Conservation (phyloP, 2,888 invertebrate genomes). For the Mongoloraphidia duomilia region DNA sequence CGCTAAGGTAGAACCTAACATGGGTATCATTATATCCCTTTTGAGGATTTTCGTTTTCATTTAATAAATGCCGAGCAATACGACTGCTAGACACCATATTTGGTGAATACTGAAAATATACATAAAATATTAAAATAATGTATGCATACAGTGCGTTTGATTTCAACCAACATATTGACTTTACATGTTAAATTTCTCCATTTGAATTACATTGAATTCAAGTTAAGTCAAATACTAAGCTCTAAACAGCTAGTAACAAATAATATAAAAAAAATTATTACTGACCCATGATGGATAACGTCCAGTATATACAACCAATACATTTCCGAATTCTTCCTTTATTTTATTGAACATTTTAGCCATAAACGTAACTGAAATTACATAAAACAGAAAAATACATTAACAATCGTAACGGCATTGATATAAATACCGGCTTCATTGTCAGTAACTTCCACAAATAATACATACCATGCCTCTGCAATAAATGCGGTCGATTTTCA, state of each 20-base stretch:
- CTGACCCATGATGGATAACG: constrained; percentile 37
- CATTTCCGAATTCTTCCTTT: constrained; percentile 28
- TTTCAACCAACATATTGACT: too few relatives aligned
- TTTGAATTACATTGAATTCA: too few relatives aligned
- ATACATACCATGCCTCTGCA: constrained; percentile 41
- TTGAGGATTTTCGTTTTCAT: too few relatives aligned
- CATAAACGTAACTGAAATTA: constrained; percentile 35
- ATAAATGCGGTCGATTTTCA: constrained; percentile 37
- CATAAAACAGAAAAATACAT: constrained; percentile 1
- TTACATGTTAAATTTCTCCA: too few relatives aligned
- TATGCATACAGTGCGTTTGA: too few relatives aligned
- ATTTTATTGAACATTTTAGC: constrained; percentile 35
- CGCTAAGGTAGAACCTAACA: too few relatives aligned
- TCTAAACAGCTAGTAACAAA: too few relatives aligned
- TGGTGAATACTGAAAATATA: background rate
- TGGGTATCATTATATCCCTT: too few relatives aligned
- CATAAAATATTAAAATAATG: background rate
- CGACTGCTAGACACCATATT: background rate
- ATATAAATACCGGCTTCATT: background rate
- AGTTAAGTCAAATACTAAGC: too few relatives aligned
- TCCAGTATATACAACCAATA: constrained; percentile 44
- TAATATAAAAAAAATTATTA: constrained; percentile 6
- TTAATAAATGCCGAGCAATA: background rate
- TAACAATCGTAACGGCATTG: background rate
- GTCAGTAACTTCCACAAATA: background rate